phyloP scores from a whole-genome alignment of 1,140 invertebrate genomes.

The Argopecten irradians region DNA sequence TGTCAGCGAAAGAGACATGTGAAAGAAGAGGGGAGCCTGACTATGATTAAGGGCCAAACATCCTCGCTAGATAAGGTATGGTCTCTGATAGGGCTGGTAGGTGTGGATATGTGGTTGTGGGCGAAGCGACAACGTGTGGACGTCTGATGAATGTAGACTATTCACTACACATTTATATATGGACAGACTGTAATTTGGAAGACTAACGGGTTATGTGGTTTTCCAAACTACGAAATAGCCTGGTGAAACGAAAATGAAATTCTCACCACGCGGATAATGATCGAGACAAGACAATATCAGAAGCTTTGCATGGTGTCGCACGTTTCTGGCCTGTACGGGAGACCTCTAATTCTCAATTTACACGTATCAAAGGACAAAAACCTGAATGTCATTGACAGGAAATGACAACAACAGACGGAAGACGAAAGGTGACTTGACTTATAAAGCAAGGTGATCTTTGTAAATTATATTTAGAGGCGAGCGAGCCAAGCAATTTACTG shows the following conservation, averaged over 20 bases:
- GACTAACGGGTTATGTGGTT: not conserved
- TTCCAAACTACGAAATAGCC: not conserved
- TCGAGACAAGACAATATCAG: not conserved
- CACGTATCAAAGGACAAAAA: not conserved
- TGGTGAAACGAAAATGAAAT: conserved; percentile 8
- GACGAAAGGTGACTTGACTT: conserved; percentile 14
- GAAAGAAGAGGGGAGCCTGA: not conserved
- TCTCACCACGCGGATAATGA: not conserved
- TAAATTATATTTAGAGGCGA: not conserved
- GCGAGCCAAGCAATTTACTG: not conserved
- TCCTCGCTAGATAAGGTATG: not conserved
- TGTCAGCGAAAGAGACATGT: not conserved
- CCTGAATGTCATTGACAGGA: not conserved
- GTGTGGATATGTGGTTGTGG: not conserved
- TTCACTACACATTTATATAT: not conserved
- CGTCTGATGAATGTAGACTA: not conserved
- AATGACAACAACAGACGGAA: not conserved
- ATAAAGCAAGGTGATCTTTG: not conserved
- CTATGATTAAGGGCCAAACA: not conserved
- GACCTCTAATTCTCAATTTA: not conserved
- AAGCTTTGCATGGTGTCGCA: not conserved
- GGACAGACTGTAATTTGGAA: not conserved
- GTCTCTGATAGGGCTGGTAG: not conserved
- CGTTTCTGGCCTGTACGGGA: not conserved
- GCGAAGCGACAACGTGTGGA: not conserved